phyloP scores from a whole-genome alignment of 2,888 invertebrate genomes.

The Malthinus flaveolus region DNA sequence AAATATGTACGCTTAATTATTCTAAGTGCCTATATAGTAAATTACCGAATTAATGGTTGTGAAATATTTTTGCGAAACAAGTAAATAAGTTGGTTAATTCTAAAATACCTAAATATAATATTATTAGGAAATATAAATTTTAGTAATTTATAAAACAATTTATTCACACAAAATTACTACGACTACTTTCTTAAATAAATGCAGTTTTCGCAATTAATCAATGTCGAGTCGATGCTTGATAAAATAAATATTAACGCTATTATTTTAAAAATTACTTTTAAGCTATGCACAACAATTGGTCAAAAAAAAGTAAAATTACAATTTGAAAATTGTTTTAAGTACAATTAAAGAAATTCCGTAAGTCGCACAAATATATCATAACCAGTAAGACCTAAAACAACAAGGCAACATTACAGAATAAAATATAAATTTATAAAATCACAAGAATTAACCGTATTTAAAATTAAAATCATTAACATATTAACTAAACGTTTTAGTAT shows the following conservation, averaged over 20 bases:
- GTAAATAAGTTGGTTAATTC: neutral
- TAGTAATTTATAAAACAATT: too few relatives aligned
- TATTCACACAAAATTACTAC: too few relatives aligned
- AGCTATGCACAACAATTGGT: too few relatives aligned
- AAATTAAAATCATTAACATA: constrained; percentile 1
- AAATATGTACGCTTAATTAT: constrained; percentile 2
- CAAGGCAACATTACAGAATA: neutral
- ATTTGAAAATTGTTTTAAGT: too few relatives aligned
- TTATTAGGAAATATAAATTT: neutral
- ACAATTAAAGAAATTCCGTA: too few relatives aligned
- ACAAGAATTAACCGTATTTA: neutral
- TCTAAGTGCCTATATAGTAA: neutral
- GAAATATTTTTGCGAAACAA: constrained; percentile 13
- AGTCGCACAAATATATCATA: neutral
- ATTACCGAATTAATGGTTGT: neutral
- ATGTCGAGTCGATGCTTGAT: too few relatives aligned
- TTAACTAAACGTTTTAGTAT: neutral
- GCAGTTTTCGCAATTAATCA: too few relatives aligned
- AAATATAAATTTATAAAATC: constrained; percentile 6
- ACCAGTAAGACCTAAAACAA: neutral
- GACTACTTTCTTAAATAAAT: too few relatives aligned
- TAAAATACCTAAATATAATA: neutral
- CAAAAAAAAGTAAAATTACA: too few relatives aligned
- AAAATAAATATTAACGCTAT: too few relatives aligned
- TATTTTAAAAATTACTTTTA: too few relatives aligned